Base-by-base conservation (phyloP, 2,888 invertebrate species). In the Argyresthia albistria region DNA sequence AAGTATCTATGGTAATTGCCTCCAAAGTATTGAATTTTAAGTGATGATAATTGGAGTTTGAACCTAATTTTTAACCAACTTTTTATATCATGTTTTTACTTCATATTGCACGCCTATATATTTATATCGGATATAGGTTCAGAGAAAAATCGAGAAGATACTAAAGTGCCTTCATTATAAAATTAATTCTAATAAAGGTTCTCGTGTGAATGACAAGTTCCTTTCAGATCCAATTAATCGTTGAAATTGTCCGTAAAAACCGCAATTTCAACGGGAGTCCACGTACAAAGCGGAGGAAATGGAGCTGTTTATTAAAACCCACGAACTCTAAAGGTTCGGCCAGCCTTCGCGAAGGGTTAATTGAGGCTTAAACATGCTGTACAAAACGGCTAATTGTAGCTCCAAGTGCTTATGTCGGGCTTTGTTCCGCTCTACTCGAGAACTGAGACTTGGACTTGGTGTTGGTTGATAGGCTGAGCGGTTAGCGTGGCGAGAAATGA, bases 311-410 rank as follows among this genome's bases (percentile, higher is more conserved):
- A 76, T 75, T 76, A 73, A 77, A 71, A 73, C 66, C 63, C 62
- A 64, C 58, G 60, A 59, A 63, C 58, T 61, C 58, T 61, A 61
- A 62, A 66, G 64, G 61, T 63, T 64, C 63, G 68, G 63, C 62
- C 68, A 68, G 71, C 67, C 73, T 73, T 67, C 71, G 62, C 63
- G 72, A 76, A 73, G 71, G 73, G 66, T 78, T 82, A 82, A 83
- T 84, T 84, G 80, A 75, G 69, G 80, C 76, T 73, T 80, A 75
- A 15, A 70, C 75, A 72, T 74, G 68, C 67, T 69, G 67, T 79
- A 82, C 80, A 81, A 81, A 83, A 83, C 79, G 70, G 76, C 71
- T 83, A 86, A 83, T 86, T 84, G 82, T 77, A 76, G 70, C 69
- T 75, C 64, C 64, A 77, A 82, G 79, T 80, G 74, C 73, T 72